phyloP scores from a whole-genome alignment of 2,113 vertebrate species.

The Chaenocephalus aceratus region DNA sequence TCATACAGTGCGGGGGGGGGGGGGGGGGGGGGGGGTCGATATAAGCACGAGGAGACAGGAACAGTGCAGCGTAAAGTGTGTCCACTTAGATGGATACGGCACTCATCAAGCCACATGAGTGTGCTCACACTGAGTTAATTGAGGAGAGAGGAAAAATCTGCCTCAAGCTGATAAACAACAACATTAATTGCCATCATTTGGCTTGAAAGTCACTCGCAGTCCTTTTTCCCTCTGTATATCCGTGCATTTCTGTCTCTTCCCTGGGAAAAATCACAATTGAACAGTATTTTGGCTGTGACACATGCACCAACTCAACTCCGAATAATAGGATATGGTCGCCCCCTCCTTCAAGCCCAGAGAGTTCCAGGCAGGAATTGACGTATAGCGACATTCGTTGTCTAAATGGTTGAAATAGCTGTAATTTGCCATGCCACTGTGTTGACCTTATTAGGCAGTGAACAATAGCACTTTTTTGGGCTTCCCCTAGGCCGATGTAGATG shows the following conservation, averaged over 20 bases:
- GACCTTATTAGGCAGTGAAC: conserved; percentile 91
- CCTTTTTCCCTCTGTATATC: conserved; percentile 8
- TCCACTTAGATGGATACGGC: conserved; percentile 58
- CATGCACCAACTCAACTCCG: conserved; percentile 21
- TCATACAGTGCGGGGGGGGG: not conserved
- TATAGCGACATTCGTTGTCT: conserved; percentile 83
- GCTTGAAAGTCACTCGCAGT: conserved; percentile 37
- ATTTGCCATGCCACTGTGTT: conserved; percentile 88
- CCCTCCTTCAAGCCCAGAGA: conserved; percentile 36
- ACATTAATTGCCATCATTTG: conserved; percentile 67
- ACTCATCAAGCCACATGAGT: conserved; percentile 63
- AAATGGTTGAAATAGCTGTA: conserved; percentile 87
- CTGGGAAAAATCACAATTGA: not conserved
- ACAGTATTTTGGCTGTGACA: conserved; percentile 5
- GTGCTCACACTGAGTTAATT: conserved; percentile 64
- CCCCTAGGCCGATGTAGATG: conserved; percentile 83
- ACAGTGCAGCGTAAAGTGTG: conserved; percentile 15
- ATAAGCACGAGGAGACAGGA: conserved; percentile 4
- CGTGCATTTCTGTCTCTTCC: conserved; percentile 4
- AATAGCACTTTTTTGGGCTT: conserved; percentile 86
- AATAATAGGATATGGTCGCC: conserved; percentile 45
- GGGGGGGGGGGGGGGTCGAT: not conserved
- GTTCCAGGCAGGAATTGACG: conserved; percentile 69
- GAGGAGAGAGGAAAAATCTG: conserved; percentile 57
- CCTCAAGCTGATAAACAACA: conserved; percentile 64